phyloP scores from a whole-genome alignment of 2,113 vertebrate genomes.

The Axis porcinus region DNA sequence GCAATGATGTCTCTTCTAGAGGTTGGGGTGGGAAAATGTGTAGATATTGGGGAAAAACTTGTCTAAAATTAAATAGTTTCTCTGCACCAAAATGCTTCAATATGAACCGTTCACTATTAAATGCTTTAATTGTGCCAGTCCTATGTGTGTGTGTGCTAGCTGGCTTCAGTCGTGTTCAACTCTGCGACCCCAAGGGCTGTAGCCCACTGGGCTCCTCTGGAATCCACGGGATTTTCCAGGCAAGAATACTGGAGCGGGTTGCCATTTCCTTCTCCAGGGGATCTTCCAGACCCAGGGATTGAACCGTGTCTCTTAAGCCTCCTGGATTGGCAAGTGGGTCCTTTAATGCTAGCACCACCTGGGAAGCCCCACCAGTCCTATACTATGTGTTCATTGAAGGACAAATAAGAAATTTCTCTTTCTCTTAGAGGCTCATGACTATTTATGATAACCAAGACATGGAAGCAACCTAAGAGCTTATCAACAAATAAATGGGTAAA shows the following conservation, averaged over 20 bases:
- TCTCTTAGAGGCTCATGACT: background rate
- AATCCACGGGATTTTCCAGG: background rate
- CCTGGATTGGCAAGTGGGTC: background rate
- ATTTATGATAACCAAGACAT: background rate
- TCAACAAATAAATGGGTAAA: background rate
- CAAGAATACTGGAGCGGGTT: background rate
- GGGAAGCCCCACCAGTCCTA: background rate
- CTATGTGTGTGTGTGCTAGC: background rate
- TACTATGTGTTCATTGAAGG: background rate
- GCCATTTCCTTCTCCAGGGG: background rate
- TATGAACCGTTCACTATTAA: background rate
- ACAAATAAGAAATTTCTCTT: background rate
- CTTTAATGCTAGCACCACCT: background rate
- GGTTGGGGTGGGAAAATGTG: background rate
- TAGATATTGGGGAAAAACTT: background rate
- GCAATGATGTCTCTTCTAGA: background rate
- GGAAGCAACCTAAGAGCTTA: background rate
- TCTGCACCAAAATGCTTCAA: background rate
- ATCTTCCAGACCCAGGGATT: background rate
- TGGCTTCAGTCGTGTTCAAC: background rate
- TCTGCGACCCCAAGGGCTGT: background rate
- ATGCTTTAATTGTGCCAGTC: background rate
- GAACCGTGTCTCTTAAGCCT: background rate
- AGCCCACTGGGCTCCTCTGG: background rate
- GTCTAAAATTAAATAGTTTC: background rate